Evolutionary conservation across 2,888 invertebrate species (phyloP), one percentile per base, ranked within the genome.

Genomic region (Homarus gammarus): DNA sequence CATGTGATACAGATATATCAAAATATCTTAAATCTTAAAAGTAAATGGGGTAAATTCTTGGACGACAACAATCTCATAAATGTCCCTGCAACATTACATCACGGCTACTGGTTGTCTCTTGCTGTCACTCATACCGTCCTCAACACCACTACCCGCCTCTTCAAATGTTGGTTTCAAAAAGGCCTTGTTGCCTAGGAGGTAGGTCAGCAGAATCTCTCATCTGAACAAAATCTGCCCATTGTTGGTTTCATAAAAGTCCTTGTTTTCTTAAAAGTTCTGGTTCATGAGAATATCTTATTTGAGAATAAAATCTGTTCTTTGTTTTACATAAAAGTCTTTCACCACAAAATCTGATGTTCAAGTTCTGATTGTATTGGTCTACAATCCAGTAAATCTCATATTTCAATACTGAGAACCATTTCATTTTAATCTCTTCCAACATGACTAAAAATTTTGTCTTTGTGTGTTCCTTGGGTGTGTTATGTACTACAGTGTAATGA

Each of bases 11-110:
- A 64, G 64, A 64, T n/a, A 27, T 64, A 64, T 64, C 64, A 64
- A 64, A 64, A 64, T 64, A 64, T 64, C 5, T 64, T 64, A 64
- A 64, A 64, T 64, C 64, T 64, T 64, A 64, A 64, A 64, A 64
- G 64, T 64, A 64, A 64, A 64, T 64, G 64, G 64, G 64, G 64
- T 12, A 64, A 64, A 64, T 64, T 64, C 27, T 27, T 64, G 64
- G 64, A 64, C 61, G 64, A 64, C 6, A 64, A 64, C 27, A 64
- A n/a, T 64, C 27, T 64, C 44, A 44, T 64, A 3, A 44, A 64
- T 27, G 64, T 64, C 64, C 64, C 31, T 27, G 31, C 64, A 64
- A 64, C 31, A 64, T 6, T 64, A 8, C 27, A 27, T 27, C 6
- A 22, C 64, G 64, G 64, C 64, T 64, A n/a, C 31, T 5, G 27